Evolutionary conservation across 2,113 vertebrate species (phyloP).

Genomic region (Nothocercus nigrocapillus): DNA sequence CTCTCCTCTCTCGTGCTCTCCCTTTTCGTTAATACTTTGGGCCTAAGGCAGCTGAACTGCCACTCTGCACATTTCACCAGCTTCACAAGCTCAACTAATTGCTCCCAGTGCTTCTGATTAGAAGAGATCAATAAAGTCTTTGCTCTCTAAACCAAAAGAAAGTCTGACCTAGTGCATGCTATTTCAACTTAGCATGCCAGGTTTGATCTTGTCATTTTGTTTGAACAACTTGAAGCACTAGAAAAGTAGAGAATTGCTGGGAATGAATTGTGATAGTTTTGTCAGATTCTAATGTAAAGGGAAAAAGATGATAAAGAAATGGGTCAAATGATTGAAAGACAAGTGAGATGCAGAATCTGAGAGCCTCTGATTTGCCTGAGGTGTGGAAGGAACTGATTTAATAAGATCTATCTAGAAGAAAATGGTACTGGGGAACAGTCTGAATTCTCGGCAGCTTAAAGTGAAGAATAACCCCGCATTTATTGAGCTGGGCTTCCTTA

Average conservation of each 20-base stretch:
- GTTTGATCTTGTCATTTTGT: conserved; percentile 11
- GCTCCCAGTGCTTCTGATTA: conserved; percentile 52
- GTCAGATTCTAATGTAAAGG: not conserved
- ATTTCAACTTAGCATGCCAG: not conserved
- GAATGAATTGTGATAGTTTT: conserved; percentile 16
- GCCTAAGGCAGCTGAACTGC: not conserved
- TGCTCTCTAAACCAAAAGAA: conserved; percentile 13
- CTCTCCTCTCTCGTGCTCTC: not conserved
- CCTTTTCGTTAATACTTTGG: not conserved
- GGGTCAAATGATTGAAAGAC: conserved; percentile 37
- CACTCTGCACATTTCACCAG: not conserved
- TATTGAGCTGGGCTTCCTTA: not conserved
- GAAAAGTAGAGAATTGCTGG: not conserved
- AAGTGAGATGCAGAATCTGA: not conserved
- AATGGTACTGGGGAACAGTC: not conserved
- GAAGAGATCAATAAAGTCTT: conserved; percentile 44
- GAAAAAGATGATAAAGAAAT: conserved; percentile 29
- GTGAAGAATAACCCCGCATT: not conserved
- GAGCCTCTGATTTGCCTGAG: conserved; percentile 20
- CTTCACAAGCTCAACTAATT: conserved; percentile 30
- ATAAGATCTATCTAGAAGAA: conserved; percentile 7
- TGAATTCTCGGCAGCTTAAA: not conserved
- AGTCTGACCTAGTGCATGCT: not conserved
- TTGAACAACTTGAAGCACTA: not conserved
- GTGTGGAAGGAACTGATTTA: conserved; percentile 31